These are phyloP conservation scores for Phenacoccus solenopsis DNA, from an alignment of 1,140 invertebrate species.

Conservation along the genomic window DNA sequence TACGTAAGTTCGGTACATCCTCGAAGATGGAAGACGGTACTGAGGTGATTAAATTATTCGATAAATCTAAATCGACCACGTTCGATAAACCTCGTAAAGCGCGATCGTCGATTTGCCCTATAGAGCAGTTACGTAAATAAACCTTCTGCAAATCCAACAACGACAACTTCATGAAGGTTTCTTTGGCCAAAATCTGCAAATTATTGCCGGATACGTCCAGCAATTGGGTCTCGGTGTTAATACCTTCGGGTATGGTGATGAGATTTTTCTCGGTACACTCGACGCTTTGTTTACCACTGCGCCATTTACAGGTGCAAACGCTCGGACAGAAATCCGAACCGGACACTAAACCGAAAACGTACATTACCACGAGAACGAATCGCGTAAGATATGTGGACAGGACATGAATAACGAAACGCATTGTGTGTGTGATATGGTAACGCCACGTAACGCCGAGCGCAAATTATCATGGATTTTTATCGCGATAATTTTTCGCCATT, in stretches of 20 bases:
- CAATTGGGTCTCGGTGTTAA: constrained; percentile 78
- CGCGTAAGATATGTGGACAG: neutral
- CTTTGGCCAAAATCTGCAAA: constrained; percentile 61
- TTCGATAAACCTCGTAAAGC: constrained; percentile 75
- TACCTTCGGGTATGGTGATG: constrained; percentile 63
- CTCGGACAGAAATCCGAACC: constrained; percentile 47
- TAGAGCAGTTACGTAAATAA: constrained; percentile 63
- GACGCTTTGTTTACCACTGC: constrained; percentile 77
- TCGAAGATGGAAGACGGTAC: constrained; percentile 65
- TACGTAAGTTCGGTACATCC: constrained; percentile 62
- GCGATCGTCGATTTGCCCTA: constrained; percentile 68
- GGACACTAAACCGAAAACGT: neutral
- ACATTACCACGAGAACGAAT: neutral
- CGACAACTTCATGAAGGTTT: constrained; percentile 63
- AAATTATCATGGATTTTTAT: neutral
- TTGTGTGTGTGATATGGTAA: neutral
- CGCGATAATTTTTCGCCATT: neutral
- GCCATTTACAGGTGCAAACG: constrained; percentile 82
- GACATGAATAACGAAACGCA: neutral
- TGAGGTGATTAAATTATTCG: constrained; percentile 60
- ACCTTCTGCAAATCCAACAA: constrained; percentile 76
- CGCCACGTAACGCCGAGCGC: neutral
- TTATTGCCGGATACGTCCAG: constrained; percentile 77
- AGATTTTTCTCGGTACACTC: constrained; percentile 71
- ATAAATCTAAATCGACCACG: constrained; percentile 75